These are phyloP conservation scores for Sarcophaga peregrina DNA, from an alignment of 1,140 invertebrate genomes.

Conservation along the genomic window DNA sequence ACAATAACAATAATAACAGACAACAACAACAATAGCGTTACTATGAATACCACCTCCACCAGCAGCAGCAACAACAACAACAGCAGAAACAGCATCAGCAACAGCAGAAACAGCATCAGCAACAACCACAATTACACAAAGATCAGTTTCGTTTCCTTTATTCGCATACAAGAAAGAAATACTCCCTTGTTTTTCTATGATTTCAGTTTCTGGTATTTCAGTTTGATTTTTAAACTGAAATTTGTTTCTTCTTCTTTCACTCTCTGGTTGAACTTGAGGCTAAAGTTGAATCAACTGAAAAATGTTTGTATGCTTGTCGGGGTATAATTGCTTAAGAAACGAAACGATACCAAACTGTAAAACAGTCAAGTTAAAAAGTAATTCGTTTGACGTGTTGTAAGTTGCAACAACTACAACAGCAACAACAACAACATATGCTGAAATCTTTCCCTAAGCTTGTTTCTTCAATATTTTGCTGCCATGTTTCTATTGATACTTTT, in stretches of 20 bases:
- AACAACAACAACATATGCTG: not conserved
- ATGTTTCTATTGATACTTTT: slow-evolving; percentile 6
- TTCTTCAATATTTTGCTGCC: not conserved
- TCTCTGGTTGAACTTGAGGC: slow-evolving; percentile 39
- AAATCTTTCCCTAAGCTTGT: slow-evolving; percentile 4
- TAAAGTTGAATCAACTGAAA: slow-evolving; percentile 42
- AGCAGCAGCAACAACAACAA: not conserved
- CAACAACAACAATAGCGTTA: not conserved
- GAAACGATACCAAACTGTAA: slow-evolving; percentile 13
- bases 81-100: too few relatives aligned
- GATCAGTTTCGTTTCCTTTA: slow-evolving; percentile 1
- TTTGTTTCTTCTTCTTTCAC: not conserved
- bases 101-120: too few relatives aligned
- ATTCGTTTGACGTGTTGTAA: slow-evolving; percentile 37
- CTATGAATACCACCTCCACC: not conserved
- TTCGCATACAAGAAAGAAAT: not conserved
- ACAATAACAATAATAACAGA: not conserved
- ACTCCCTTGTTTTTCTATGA: too few relatives aligned
- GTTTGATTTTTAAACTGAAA: slow-evolving; percentile 26
- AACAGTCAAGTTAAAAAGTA: slow-evolving; percentile 34
- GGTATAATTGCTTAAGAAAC: slow-evolving; percentile 33
- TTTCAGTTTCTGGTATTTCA: not conserved
- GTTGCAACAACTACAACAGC: slow-evolving; percentile 1
- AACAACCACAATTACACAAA: slow-evolving; percentile 17
- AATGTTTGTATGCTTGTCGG: slow-evolving; percentile 20